These are phyloP conservation scores for Lipophrys pholis DNA, from an alignment of 2,113 vertebrate genomes.

Conservation along the genomic window DNA sequence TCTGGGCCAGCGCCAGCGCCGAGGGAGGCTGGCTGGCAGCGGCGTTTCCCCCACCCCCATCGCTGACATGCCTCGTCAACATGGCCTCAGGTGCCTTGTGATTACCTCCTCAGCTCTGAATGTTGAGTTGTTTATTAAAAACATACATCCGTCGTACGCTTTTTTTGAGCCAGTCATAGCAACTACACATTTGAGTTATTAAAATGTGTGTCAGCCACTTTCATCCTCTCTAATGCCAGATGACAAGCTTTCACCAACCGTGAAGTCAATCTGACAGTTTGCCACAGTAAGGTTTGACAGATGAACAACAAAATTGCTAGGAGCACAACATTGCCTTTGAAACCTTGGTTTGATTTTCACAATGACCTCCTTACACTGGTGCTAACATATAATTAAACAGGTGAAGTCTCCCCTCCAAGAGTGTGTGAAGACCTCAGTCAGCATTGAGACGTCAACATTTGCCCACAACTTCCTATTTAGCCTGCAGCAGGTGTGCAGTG, in stretches of 20 bases:
- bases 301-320: not conserved
- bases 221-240: not conserved
- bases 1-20: constrained; percentile 28
- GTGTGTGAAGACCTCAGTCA: constrained; percentile 57
- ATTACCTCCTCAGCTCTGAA: constrained; percentile 11
- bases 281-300: too few relatives aligned
- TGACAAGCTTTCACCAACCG: not conserved
- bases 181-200: not conserved
- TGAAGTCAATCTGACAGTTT: too few relatives aligned
- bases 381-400: constrained; percentile 39
- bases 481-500: constrained; percentile 52
- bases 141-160: too few relatives aligned
- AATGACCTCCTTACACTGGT: constrained; percentile 6
- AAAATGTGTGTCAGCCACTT: not conserved
- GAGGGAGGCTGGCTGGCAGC: constrained; percentile 32
- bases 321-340: not conserved
- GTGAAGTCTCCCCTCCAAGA: constrained; percentile 8
- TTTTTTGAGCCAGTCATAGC: too few relatives aligned
- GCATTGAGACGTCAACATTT: constrained; percentile 52
- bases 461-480: constrained; percentile 14
- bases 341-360: constrained; percentile 15
- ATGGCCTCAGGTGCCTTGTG: constrained; percentile 34
- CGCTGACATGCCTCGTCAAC: constrained; percentile 26
- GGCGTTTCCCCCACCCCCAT: constrained; percentile 26
- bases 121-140: constrained; percentile 4